Percentiles rank a stretch among this genome's conserved stretches.
phyloP scores from a whole-genome alignment of 2,113 vertebrate genomes.

The Engraulis encrasicolus region DNA sequence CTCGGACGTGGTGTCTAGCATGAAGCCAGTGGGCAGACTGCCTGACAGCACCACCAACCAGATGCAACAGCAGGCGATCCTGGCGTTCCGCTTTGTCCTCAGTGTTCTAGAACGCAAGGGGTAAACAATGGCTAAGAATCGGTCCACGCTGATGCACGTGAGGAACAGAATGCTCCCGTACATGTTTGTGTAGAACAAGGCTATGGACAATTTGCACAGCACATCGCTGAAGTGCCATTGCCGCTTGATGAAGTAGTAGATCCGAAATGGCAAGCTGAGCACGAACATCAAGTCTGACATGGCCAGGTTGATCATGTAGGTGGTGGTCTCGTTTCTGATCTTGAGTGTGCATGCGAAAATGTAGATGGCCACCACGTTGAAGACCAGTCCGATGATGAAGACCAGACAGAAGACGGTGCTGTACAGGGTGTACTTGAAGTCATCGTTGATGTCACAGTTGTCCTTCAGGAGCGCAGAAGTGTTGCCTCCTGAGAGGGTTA shows the following conservation, averaged over 20 bases:
- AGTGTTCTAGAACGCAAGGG: slow-evolving; percentile 81
- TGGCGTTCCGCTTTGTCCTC: slow-evolving; percentile 81
- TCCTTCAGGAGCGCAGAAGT: background rate
- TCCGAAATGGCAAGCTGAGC: slow-evolving; percentile 83
- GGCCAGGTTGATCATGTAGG: slow-evolving; percentile 85
- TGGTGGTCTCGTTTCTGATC: slow-evolving; percentile 83
- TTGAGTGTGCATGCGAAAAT: slow-evolving; percentile 81
- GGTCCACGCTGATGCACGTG: slow-evolving; percentile 84
- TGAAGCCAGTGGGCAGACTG: slow-evolving; percentile 77
- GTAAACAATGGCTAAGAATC: slow-evolving; percentile 85
- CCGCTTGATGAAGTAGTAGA: slow-evolving; percentile 79
- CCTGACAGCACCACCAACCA: slow-evolving; percentile 83
- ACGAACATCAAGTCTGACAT: slow-evolving; percentile 85
- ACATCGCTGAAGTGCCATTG: slow-evolving; percentile 81
- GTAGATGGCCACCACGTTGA: slow-evolving; percentile 83
- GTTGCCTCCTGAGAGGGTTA: background rate
- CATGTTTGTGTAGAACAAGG: slow-evolving; percentile 86
- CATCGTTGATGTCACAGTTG: slow-evolving; percentile 75
- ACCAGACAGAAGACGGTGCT: slow-evolving; percentile 82
- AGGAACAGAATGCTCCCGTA: slow-evolving; percentile 87
- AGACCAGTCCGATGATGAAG: slow-evolving; percentile 83
- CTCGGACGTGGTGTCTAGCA: slow-evolving; percentile 69
- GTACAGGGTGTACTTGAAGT: slow-evolving; percentile 85
- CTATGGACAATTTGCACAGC: slow-evolving; percentile 83
- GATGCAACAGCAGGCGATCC: slow-evolving; percentile 73